Percentiles rank a stretch among this genome's conserved stretches.
phyloP scores from a whole-genome alignment of 2,888 invertebrate genomes.

The Hirtodrosophila duncani region DNA sequence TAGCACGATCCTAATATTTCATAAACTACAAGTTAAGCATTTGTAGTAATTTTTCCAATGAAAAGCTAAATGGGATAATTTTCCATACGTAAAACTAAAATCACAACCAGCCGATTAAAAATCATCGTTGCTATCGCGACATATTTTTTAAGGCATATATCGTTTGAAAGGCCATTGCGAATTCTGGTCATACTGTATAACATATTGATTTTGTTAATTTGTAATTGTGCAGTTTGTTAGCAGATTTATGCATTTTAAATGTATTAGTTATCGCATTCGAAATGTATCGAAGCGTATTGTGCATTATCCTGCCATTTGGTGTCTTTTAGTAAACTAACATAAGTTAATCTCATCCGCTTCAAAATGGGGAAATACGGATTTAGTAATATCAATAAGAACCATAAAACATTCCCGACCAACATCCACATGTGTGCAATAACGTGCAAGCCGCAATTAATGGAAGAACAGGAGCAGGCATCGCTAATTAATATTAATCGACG shows the following conservation, averaged over 20 bases:
- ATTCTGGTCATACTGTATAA: background rate
- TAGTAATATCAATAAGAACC: constrained; percentile 54
- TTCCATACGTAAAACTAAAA: too few species aligned
- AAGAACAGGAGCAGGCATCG: constrained; percentile 61
- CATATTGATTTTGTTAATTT: constrained; percentile 10
- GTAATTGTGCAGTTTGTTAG: too few species aligned
- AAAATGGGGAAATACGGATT: constrained; percentile 57
- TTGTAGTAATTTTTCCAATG: too few species aligned
- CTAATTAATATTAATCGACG: constrained; percentile 56
- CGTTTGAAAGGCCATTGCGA: too few species aligned
- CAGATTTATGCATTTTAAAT: constrained; percentile 25
- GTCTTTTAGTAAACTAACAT: constrained; percentile 43
- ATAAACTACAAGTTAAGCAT: too few species aligned
- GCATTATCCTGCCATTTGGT: constrained; percentile 57
- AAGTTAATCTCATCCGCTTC: constrained; percentile 10
- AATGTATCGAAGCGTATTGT: constrained; percentile 43
- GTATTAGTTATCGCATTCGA: constrained; percentile 24
- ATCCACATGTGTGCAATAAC: constrained; percentile 42
- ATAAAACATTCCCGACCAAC: constrained; percentile 61
- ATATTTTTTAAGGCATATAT: too few species aligned
- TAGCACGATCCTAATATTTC: too few species aligned
- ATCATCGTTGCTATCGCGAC: too few species aligned
- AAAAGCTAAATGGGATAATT: too few species aligned
- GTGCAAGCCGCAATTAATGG: constrained; percentile 53
- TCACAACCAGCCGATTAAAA: too few species aligned